Percentiles rank a stretch among this genome's conserved stretches.
Conservation (phyloP, 1,140 invertebrate species). For the Radopholus similis region DNA sequence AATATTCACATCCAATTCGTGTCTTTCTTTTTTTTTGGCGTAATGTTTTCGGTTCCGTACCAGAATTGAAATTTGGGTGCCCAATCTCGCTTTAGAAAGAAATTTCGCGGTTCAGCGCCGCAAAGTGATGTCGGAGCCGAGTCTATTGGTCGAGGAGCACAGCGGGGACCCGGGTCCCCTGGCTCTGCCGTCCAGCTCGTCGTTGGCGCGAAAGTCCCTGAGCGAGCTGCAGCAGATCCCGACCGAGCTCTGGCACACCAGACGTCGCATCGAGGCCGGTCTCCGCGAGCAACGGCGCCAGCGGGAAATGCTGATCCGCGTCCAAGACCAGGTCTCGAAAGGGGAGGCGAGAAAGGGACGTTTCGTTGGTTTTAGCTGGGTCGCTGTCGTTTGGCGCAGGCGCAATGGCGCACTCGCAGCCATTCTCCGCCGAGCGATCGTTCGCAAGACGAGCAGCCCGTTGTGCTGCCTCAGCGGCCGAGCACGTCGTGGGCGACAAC, state of each 20-base stretch:
- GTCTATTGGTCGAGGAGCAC: too few relatives aligned
- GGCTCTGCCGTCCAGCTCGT: too few relatives aligned
- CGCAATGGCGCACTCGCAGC: constrained; percentile 1
- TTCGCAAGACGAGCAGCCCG: neutral
- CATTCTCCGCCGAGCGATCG: constrained; percentile 13
- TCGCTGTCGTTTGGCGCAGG: neutral
- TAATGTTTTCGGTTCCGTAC: neutral
- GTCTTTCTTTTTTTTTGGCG: too few relatives aligned
- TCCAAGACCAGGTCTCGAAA: constrained; percentile 1
- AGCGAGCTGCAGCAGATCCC: constrained; percentile 13
- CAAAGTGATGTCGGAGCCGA: neutral
- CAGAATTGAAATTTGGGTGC: neutral
- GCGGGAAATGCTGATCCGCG: neutral
- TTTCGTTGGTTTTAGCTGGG: neutral
- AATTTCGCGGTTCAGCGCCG: neutral
- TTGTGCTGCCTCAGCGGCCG: neutral
- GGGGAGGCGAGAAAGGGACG: neutral
- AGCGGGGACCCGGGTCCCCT: too few relatives aligned
- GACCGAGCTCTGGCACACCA: constrained; percentile 4
- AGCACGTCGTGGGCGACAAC: constrained; percentile 8
- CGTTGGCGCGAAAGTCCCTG: too few relatives aligned
- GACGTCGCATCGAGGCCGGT: constrained; percentile 7
- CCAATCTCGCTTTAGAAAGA: neutral
- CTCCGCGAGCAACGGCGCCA: constrained; percentile 6
- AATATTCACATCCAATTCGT: too few relatives aligned